A percentile compares a stretch with the other conserved stretches of the same genome.
phyloP scores from a whole-genome alignment of 2,797 vertebrate species.

The Rhabdomys pumilio region DNA sequence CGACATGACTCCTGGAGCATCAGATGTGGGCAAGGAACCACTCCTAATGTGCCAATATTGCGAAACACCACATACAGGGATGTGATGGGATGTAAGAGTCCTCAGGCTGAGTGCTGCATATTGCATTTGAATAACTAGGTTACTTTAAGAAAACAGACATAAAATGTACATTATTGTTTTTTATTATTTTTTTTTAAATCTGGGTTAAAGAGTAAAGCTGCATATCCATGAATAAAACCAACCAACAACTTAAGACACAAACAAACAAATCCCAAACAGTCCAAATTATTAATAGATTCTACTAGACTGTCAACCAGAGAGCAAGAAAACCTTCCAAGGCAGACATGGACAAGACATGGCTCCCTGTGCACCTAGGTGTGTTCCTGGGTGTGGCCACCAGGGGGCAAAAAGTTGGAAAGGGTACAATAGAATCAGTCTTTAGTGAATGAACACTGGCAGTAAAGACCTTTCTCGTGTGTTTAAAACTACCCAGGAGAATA shows the following conservation, averaged over 20 bases:
- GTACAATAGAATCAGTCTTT: constrained; percentile 19
- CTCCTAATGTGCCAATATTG: not conserved
- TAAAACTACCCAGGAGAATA: constrained; percentile 51
- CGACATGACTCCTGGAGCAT: not conserved
- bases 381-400: not conserved
- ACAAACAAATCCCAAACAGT: constrained; percentile 11
- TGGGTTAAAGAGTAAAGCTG: constrained; percentile 74
- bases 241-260: constrained; percentile 36
- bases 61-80: not conserved
- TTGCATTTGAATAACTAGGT: constrained; percentile 32
- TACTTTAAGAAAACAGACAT: constrained; percentile 76
- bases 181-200: constrained; percentile 75
- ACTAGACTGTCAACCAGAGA: not conserved
- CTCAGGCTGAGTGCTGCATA: not conserved
- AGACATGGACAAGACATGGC: not conserved
- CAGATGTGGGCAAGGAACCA: not conserved
- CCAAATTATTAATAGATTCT: constrained; percentile 62
- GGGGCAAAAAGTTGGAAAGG: not conserved
- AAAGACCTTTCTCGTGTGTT: constrained; percentile 57
- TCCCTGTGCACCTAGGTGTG: fast-evolving
- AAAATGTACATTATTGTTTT: constrained; percentile 56
- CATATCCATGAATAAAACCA: constrained; percentile 70
- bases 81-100: not conserved
- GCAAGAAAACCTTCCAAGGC: not conserved
- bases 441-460: not conserved